Evolutionary conservation across 1,140 invertebrate species (phyloP), one percentile per base, ranked within the genome.

Genomic region (Drosophila repleta): DNA sequence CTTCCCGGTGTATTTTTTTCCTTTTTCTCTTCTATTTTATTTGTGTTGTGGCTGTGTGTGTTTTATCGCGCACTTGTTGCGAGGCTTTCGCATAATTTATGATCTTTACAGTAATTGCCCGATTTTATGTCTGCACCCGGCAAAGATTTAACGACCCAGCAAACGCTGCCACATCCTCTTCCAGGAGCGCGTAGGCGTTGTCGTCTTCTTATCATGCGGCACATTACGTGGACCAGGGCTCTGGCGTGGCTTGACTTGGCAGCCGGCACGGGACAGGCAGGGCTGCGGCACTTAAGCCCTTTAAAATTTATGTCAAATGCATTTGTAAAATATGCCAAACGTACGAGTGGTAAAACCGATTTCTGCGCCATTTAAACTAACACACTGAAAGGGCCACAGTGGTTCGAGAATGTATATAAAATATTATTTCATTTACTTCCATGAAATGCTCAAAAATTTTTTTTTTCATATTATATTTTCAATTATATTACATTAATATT

Each of bases 231-330:
- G 46, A 46, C 46, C 39, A 41, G 60, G 41, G 41, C n/a, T 26
- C 29, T 43, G 35, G n/a, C n/a, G n/a, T n/a, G n/a, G n/a, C n/a
- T n/a, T n/a, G n/a, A n/a, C n/a, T n/a, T n/a, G n/a, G n/a, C 13
- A 2, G n/a, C 4, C n/a, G n/a, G 39, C 13, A 41, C 6, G 39
- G 39, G 39, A 17, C 72, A 39, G 45, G 41, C 26, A 37, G 46
- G 35, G 41, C 52, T 76, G 65, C 20, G 70, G 63, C 70, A 72
- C 70, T 76, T 79, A 87, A 88, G 78, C 74, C 78, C 67, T 82
- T 87, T 85, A 82, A 87, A 87, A 87, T 87, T 87, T 87, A 87
- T 88, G 78, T 87, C 82, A 87, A 88, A 87, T 87, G 78, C 82
- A 87, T 87, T 87, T 87, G 83, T 87, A 87, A 87, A 87, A 87